Percentiles rank a stretch among this genome's conserved stretches.
phyloP scores from a whole-genome alignment of 2,888 invertebrate genomes.

The Scotopteryx bipunctaria region DNA sequence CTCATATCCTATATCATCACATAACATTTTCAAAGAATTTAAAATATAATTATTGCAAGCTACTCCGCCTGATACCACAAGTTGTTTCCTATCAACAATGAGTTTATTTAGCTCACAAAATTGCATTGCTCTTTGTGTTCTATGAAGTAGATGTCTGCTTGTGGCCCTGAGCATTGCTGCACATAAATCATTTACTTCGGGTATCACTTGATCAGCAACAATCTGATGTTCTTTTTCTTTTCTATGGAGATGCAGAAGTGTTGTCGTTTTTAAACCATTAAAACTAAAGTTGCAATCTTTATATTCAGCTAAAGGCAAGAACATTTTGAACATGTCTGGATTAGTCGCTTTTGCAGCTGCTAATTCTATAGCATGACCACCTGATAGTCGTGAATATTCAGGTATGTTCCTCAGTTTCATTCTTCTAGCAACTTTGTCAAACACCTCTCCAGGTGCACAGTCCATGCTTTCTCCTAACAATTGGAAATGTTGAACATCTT shows the following conservation, averaged over 20 bases:
- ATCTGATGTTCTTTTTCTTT: conserved; percentile 84
- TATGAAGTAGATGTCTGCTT: conserved; percentile 90
- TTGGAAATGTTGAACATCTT: conserved; percentile 89
- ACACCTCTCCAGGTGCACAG: conserved; percentile 96
- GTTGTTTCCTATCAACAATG: conserved; percentile 85
- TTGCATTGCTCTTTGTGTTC: conserved; percentile 93
- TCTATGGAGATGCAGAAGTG: conserved; percentile 75
- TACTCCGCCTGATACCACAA: conserved; percentile 97
- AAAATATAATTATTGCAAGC: conserved; percentile 96
- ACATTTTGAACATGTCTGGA: conserved; percentile 86
- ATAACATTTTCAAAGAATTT: conserved; percentile 86
- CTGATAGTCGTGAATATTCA: conserved; percentile 89
- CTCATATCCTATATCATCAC: conserved; percentile 85
- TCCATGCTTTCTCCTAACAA: conserved; percentile 92
- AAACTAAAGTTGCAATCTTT: conserved; percentile 96
- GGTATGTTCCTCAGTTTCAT: conserved; percentile 91
- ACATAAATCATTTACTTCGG: conserved; percentile 91
- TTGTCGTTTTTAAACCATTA: conserved; percentile 90
- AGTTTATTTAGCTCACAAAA: conserved; percentile 86
- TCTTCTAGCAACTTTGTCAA: conserved; percentile 95
- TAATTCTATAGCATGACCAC: conserved; percentile 93
- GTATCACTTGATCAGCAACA: conserved; percentile 88
- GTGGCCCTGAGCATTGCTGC: conserved; percentile 90
- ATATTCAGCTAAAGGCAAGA: conserved; percentile 85
- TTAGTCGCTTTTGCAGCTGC: conserved; percentile 88